Evolutionary conservation across 2,888 invertebrate genomes (phyloP).

Genomic region (Temnothorax rugatulus): DNA sequence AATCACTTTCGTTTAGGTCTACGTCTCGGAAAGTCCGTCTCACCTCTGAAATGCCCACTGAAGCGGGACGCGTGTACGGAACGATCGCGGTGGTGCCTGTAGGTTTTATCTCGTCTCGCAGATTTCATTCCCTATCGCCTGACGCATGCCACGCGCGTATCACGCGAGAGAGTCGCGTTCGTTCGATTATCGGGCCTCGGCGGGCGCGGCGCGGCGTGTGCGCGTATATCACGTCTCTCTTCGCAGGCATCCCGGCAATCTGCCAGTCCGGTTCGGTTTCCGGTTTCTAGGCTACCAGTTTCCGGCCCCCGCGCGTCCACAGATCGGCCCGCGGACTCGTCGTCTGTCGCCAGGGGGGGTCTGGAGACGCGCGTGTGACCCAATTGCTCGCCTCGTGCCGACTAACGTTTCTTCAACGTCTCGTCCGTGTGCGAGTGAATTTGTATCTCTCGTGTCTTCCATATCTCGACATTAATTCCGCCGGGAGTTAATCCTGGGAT

Average conservation of each 20-base stretch:
- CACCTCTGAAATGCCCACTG: conserved; percentile 16
- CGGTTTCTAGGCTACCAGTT: conserved; percentile 48
- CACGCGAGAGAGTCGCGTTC: conserved; percentile 4
- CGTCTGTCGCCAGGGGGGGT: conserved; percentile 25
- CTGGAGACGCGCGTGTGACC: conserved; percentile 59
- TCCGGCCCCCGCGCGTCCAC: conserved; percentile 51
- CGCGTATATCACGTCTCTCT: conserved; percentile 19
- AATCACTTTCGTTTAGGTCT: conserved; percentile 17
- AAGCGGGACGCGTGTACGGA: conserved; percentile 1
- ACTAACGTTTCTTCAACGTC: conserved; percentile 61
- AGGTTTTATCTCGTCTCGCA: conserved; percentile 34
- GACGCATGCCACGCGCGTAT: conserved; percentile 6
- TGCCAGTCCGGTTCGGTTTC: conserved; percentile 57
- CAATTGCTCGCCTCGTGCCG: conserved; percentile 59
- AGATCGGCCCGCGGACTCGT: conserved; percentile 33
- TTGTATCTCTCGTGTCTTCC: neutral
- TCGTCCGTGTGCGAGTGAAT: conserved; percentile 25
- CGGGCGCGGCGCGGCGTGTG: neutral
- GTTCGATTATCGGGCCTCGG: conserved; percentile 24
- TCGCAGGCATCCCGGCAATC: conserved; percentile 39
- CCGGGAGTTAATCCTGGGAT: neutral
- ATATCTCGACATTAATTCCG: neutral
- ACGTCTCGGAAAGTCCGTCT: neutral
- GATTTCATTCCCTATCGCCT: conserved; percentile 28
- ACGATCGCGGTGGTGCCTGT: conserved; percentile 2